Evolutionary conservation across 2,888 invertebrate genomes (phyloP).

Genomic region (Mesoligia furuncula): DNA sequence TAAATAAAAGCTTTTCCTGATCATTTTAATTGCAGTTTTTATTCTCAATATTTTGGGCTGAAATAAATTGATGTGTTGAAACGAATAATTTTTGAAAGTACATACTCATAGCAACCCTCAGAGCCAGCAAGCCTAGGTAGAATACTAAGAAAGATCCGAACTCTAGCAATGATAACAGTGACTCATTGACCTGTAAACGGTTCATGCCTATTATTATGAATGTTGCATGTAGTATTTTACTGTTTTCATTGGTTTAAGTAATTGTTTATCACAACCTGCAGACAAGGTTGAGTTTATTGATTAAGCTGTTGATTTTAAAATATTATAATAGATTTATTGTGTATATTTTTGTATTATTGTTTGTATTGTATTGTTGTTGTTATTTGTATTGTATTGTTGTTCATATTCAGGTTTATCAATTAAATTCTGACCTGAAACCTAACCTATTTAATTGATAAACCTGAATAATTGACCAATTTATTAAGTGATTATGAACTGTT

Average conservation of each 20-base stretch:
- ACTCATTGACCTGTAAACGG: slow-evolving; percentile 42
- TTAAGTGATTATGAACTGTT: not conserved
- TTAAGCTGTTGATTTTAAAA: not conserved
- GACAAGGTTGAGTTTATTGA: not conserved
- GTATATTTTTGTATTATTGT: too few relatives aligned
- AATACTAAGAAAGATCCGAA: not conserved
- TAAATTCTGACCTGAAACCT: too few relatives aligned
- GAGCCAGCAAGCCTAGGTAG: not conserved
- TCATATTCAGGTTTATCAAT: too few relatives aligned
- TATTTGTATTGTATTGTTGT: too few relatives aligned
- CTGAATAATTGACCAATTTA: not conserved
- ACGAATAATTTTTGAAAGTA: not conserved
- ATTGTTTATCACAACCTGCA: not conserved
- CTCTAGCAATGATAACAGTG: slow-evolving; percentile 27
- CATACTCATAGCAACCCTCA: not conserved
- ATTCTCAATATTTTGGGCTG: not conserved
- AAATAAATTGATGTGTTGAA: not conserved
- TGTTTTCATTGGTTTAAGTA: slow-evolving; percentile 18
- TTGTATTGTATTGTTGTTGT: too few relatives aligned
- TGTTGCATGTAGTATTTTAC: not conserved
- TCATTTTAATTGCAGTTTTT: not conserved
- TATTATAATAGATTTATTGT: too few relatives aligned
- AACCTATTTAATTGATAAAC: not conserved
- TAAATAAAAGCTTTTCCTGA: slow-evolving; percentile 4
- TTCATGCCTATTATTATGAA: slow-evolving; percentile 17